Percentiles rank a stretch among this genome's conserved stretches.
phyloP scores from a whole-genome alignment of 2,113 vertebrate genomes.

The Phylloscopus trochiloides region DNA sequence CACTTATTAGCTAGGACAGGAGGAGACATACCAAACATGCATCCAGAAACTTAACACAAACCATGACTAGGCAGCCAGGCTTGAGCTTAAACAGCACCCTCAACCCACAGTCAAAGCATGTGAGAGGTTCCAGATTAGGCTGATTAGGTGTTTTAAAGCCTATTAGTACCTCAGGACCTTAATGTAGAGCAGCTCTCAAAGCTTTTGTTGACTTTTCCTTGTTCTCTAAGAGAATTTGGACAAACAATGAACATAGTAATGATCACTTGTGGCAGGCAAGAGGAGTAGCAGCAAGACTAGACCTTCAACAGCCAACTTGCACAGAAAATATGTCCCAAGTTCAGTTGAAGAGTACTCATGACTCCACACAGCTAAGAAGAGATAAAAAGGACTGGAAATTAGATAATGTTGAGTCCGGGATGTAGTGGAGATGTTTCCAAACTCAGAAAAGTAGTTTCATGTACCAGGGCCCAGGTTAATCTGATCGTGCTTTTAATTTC shows the following conservation, averaged over 20 bases:
- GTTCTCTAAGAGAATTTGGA: background rate
- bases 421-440: background rate
- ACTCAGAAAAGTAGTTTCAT: background rate
- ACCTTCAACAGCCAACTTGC: background rate
- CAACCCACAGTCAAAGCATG: no score
- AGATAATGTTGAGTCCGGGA: background rate
- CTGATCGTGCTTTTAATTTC: background rate
- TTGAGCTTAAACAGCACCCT: background rate
- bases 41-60: background rate
- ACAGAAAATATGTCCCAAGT: background rate
- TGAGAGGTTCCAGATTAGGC: background rate
- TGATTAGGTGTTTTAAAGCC: background rate
- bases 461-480: background rate
- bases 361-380: background rate
- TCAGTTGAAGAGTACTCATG: background rate
- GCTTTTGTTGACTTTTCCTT: background rate
- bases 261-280: background rate
- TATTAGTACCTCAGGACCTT: background rate
- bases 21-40: accelerated
- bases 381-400: background rate
- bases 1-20: accelerated
- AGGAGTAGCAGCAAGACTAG: background rate
- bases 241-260: accelerated
- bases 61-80: accelerated
- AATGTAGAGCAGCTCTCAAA: background rate